Conservation (phyloP, 2,888 invertebrate genomes). For the Cephus sareptanus region DNA sequence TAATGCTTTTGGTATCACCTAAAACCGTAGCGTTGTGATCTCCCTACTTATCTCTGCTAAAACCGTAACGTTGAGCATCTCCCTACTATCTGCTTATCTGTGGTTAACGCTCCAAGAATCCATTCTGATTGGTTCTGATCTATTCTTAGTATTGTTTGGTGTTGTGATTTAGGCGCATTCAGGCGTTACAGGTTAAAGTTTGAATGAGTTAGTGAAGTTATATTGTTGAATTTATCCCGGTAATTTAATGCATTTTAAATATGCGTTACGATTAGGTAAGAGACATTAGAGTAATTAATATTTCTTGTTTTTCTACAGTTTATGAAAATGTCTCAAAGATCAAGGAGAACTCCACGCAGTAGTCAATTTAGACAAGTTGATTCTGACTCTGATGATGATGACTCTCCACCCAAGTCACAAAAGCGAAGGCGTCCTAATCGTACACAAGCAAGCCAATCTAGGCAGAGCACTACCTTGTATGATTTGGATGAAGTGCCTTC, state of each 20-base stretch:
- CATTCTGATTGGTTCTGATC: no score
- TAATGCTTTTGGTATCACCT: no score
- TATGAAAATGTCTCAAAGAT: conserved; percentile 13
- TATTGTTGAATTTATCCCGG: not conserved
- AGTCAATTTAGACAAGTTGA: not conserved
- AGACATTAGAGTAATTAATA: not conserved
- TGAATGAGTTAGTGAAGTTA: not conserved
- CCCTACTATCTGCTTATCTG: no score
- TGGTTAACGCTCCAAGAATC: no score
- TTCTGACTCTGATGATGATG: not conserved
- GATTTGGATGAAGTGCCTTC: conserved; percentile 4
- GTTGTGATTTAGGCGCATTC: not conserved
- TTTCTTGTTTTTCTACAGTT: not conserved
- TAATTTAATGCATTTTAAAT: not conserved
- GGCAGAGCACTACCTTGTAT: not conserved
- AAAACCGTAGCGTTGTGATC: no score
- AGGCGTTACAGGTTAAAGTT: not conserved
- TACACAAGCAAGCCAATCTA: not conserved
- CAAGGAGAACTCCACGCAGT: not conserved
- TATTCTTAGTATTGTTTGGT: no score
- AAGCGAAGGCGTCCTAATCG: not conserved
- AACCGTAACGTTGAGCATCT: no score
- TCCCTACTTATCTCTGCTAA: no score
- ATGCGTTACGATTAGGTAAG: not conserved
- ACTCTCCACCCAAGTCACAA: not conserved